phyloP scores from a whole-genome alignment of 2,888 invertebrate genomes.

The Apoda limacodes region DNA sequence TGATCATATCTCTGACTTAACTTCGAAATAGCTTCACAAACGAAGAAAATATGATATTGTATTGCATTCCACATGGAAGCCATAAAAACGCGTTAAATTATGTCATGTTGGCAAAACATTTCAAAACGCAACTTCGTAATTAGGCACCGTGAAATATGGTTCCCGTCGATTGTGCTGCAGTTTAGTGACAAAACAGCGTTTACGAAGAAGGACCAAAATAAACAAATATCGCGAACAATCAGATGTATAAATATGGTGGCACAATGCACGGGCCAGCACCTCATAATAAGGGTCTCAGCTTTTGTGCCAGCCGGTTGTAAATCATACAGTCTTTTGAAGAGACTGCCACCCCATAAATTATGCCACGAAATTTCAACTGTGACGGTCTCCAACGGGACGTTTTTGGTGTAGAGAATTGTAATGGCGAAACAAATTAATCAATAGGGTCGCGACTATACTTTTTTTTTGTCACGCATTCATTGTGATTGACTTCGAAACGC shows the following conservation, averaged over 20 bases:
- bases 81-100: too few relatives aligned
- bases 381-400: constrained; percentile 43
- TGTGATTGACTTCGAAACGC: too few relatives aligned
- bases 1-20: too few relatives aligned
- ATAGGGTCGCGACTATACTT: too few relatives aligned
- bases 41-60: too few relatives aligned
- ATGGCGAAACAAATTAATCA: constrained; percentile 61
- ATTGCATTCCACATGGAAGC: too few relatives aligned
- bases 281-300: constrained; percentile 65
- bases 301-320: constrained; percentile 58
- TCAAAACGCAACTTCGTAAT: constrained; percentile 34
- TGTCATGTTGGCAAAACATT: constrained; percentile 38
- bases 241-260: constrained; percentile 56
- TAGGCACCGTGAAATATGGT: constrained; percentile 59
- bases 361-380: constrained; percentile 48
- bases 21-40: too few relatives aligned
- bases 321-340: constrained; percentile 64
- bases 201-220: constrained; percentile 63
- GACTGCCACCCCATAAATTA: constrained; percentile 66
- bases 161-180: constrained; percentile 43
- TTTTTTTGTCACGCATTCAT: too few relatives aligned
- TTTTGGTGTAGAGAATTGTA: constrained; percentile 53
- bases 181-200: constrained; percentile 55
- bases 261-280: constrained; percentile 62
- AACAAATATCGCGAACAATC: constrained; percentile 62